Conservation (phyloP, 2,888 invertebrate genomes). For the Coremacera marginata region DNA sequence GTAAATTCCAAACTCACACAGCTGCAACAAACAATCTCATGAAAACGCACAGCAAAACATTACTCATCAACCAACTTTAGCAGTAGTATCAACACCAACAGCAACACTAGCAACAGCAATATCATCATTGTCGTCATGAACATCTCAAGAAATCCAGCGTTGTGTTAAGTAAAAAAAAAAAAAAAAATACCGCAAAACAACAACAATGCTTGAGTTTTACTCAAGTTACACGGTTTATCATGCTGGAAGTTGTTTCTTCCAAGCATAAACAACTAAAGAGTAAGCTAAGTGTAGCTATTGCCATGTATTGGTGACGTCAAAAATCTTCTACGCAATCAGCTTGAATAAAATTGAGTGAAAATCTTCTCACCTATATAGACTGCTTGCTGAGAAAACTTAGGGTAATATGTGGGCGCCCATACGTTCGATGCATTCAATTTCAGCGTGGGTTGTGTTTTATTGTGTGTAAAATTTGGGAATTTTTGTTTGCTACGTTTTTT, state of each 20-base stretch:
- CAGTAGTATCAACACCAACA: not conserved
- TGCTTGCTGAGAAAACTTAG: too few species aligned
- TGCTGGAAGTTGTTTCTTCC: too few species aligned
- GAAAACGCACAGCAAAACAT: slow-evolving; percentile 9
- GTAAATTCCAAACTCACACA: slow-evolving; percentile 10
- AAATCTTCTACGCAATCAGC: too few species aligned
- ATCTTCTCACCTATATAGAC: too few species aligned
- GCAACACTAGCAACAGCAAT: not conserved
- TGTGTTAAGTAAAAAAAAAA: not conserved
- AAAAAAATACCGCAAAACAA: not conserved
- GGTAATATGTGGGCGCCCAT: too few species aligned
- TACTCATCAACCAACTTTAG: slow-evolving; percentile 10
- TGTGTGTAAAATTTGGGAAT: too few species aligned
- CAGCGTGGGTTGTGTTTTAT: too few species aligned
- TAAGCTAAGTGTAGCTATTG: not conserved
- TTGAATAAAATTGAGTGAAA: too few species aligned
- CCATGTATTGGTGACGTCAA: too few species aligned
- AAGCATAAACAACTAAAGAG: not conserved
- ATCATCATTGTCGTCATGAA: not conserved
- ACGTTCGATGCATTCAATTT: too few species aligned
- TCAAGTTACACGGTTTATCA: too few species aligned
- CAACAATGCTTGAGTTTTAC: not conserved
- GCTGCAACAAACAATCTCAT: not conserved
- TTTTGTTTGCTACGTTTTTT: too few species aligned
- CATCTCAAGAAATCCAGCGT: not conserved